Base-by-base conservation (phyloP, 1,140 invertebrate genomes). In the Helicoverpa zea region DNA sequence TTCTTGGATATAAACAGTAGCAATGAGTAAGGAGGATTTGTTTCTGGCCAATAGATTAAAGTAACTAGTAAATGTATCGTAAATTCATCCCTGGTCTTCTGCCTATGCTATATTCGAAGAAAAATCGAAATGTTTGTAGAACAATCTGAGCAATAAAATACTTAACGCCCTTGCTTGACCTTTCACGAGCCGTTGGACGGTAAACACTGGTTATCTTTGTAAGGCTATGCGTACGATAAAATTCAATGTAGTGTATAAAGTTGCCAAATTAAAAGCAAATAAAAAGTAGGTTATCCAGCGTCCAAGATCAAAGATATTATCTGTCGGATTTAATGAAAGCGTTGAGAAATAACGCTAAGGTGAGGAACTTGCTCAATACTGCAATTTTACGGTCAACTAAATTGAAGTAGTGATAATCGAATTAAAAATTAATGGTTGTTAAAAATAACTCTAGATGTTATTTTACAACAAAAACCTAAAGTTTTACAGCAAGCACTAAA, bases 291-390 rank as follows among this genome's bases (percentile, higher is more conserved):
- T 56, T 56, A 56, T 56, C 51, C 29, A 29, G 52, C n/a, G 14
- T 73, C 47, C 52, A 74, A 74, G 16, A 61, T 61, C n/a, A 23
- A 13, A 4, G n/a, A 61, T 61, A 75, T 51, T 61, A 49, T 75
- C 73, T 56, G 7, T 56, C 30, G 73, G 58, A 75, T 29, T 35
- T 43, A 61, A 61, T 61, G 58, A 49, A 75, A 75, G 73, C 43
- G 18, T 61, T 61, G 58, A 75, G 73, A 10, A 75, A 75, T 61
- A 75, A 18, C 47, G 10, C 18, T 61, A 61, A 49, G 35, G 43
- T 49, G 18, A 75, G 58, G 43, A 75, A 75, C n/a, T 75, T 75
- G 23, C 73, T 13, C 58, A 59, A 75, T 23, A 18, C n/a, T 61
- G 10, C 11, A 18, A 52, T 61, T 4, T 51, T 23, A 58, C 13